phyloP scores from a whole-genome alignment of 1,140 invertebrate genomes.

The Heliothis virescens region DNA sequence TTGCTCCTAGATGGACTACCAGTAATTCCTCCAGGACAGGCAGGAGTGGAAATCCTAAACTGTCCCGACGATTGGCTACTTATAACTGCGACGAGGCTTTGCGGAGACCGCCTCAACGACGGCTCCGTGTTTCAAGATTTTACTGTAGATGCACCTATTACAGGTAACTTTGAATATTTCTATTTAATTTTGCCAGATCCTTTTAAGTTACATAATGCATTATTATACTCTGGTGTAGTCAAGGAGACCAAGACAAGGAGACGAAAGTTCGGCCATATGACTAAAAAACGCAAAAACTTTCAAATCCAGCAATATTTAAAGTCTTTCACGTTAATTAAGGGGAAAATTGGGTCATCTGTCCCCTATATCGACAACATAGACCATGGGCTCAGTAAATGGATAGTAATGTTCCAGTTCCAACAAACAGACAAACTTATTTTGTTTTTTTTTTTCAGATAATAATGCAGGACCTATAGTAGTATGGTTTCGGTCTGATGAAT shows the following conservation, averaged over 20 bases:
- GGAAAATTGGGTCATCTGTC: too few species aligned
- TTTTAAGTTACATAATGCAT: too few species aligned
- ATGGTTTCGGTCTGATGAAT: constrained; percentile 76
- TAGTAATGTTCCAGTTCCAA: too few species aligned
- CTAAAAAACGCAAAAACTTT: too few species aligned
- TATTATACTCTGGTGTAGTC: too few species aligned
- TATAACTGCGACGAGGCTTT: constrained; percentile 89
- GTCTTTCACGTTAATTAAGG: too few species aligned
- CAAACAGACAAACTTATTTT: not conserved
- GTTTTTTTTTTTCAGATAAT: constrained; percentile 67
- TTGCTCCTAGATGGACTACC: constrained; percentile 84
- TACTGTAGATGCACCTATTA: constrained; percentile 88
- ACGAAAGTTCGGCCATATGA: too few species aligned
- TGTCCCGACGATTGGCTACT: constrained; percentile 91
- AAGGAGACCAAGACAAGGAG: too few species aligned
- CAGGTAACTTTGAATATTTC: constrained; percentile 78
- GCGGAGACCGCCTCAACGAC: constrained; percentile 91
- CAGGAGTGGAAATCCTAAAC: constrained; percentile 90
- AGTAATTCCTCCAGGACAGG: constrained; percentile 88
- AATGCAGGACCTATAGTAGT: constrained; percentile 74
- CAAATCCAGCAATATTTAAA: too few species aligned
- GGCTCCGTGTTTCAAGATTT: constrained; percentile 88
- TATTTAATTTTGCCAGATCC: too few species aligned
- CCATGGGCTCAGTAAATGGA: too few species aligned
- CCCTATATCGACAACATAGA: too few species aligned